Percentiles rank a stretch among this genome's conserved stretches.
Conservation (phyloP, 2,888 invertebrate genomes). For the Litoditis marina region DNA sequence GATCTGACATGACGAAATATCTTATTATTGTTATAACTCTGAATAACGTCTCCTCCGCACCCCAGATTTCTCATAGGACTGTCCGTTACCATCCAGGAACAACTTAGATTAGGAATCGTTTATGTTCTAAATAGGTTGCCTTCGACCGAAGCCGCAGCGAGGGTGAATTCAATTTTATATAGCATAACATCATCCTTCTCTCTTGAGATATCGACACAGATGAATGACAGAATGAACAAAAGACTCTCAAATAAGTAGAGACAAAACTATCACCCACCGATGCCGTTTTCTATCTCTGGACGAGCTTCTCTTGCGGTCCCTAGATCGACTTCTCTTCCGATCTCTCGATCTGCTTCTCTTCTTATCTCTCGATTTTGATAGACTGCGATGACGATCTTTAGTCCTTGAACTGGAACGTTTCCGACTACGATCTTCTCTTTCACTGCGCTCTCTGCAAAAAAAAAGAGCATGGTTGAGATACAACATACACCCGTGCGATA, state of each 20-base stretch:
- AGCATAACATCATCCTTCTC: conserved; percentile 5
- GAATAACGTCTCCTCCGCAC: background rate
- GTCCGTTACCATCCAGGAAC: no score
- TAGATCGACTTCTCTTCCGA: conserved; percentile 23
- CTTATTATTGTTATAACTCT: background rate
- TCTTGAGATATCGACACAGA: conserved; percentile 2
- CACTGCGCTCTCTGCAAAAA: conserved; percentile 18
- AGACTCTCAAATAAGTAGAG: background rate
- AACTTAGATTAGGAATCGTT: no score
- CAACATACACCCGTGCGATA: no score
- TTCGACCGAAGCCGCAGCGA: no score
- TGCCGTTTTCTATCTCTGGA: background rate
- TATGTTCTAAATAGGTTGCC: no score
- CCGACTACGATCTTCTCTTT: conserved; percentile 24
- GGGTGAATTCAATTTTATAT: no score
- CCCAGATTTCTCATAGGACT: no score
- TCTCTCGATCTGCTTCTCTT: conserved; percentile 23
- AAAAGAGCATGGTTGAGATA: background rate
- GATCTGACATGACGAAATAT: conserved; percentile 4
- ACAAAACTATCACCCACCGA: no score
- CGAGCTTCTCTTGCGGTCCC: conserved; percentile 22
- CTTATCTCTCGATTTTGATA: conserved; percentile 16
- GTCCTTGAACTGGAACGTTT: conserved; percentile 23
- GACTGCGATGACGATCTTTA: conserved; percentile 16
- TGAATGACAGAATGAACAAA: no score